A percentile compares a stretch with the other conserved stretches of the same genome.
Conservation (phyloP, 2,113 vertebrate genomes). For the Psophia crepitans region DNA sequence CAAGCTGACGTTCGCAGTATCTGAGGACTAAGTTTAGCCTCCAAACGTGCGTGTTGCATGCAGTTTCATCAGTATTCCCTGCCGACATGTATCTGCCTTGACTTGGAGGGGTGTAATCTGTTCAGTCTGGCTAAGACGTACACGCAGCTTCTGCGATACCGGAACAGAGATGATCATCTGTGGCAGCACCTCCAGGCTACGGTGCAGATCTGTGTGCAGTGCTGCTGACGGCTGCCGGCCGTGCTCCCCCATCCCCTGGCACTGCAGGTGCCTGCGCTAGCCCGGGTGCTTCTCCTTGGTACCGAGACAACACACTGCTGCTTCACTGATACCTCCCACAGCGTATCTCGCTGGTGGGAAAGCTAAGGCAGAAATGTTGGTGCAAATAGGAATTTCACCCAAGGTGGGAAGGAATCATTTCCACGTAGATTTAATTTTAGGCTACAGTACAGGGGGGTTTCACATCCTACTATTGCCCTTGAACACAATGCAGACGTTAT, state of each 20-base stretch:
- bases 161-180: neutral
- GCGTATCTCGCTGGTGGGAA: neutral
- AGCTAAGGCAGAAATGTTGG: neutral
- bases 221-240: neutral
- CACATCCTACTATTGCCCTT: no score
- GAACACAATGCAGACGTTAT: neutral
- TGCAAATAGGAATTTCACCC: neutral
- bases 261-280: neutral
- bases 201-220: neutral
- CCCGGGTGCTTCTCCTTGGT: neutral
- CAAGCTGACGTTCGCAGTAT: neutral
- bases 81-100: neutral
- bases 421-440: neutral
- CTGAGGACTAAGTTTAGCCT: neutral
- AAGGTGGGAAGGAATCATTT: neutral
- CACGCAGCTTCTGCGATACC: accelerated
- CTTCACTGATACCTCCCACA: neutral
- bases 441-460: neutral
- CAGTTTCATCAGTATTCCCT: neutral
- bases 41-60: neutral
- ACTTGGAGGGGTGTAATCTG: neutral
- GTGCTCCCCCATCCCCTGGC: accelerated
- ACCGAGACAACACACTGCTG: accelerated
- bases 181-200: neutral
- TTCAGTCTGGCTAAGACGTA: neutral